Base-by-base conservation (phyloP, 2,113 vertebrate species). In the Himantopus leucocephalus region DNA sequence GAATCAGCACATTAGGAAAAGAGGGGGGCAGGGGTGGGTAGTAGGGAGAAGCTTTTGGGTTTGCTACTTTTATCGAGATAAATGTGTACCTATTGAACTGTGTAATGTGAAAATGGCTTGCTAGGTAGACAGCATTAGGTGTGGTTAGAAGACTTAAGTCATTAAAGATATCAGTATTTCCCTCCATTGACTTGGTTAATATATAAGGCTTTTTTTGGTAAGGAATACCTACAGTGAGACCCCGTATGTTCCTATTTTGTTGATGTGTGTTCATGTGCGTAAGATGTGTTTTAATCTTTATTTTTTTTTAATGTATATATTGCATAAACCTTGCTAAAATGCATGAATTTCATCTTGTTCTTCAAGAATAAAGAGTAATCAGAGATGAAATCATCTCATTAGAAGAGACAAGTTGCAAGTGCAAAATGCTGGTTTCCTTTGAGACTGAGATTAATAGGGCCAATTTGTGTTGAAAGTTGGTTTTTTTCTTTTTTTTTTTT, bases 351-450 rank as follows among this genome's bases (percentile, higher is more conserved):
- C 55, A 50, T 83, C 81, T 27, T 87, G 50, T 80, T 95, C 41
- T 47, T 73, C 82, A 43, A 62, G 67, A 92, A 58, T 23, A 10
- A 35, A 22, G 52, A 75, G 29, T 26, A 76, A 71, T 41, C 19
- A 22, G 62, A 68, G 30, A 39, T 83, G 56, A 79, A 79, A 35
- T 52, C 6, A 66, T 39, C 35, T 67, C 47, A 55, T 47, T 76
- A 90, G 81, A 83, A 91, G 55, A 86, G 90, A 73, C 24, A 86
- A 91, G 5, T 59, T 96, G 32, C 79, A 91, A 88, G 39, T 68
- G 58, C 70, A 94, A 83, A 94, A 90, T 90, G 58, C 47, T 92
- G 50, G 62, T 92, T 96, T 94, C 63, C 91, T 96, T 88, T 94
- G 76, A 96, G 86, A 90, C 76, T 90, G 75, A 95, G 48, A 92